Conservation (phyloP, 2,888 invertebrate species). For the Tetrapedia diversipes region DNA sequence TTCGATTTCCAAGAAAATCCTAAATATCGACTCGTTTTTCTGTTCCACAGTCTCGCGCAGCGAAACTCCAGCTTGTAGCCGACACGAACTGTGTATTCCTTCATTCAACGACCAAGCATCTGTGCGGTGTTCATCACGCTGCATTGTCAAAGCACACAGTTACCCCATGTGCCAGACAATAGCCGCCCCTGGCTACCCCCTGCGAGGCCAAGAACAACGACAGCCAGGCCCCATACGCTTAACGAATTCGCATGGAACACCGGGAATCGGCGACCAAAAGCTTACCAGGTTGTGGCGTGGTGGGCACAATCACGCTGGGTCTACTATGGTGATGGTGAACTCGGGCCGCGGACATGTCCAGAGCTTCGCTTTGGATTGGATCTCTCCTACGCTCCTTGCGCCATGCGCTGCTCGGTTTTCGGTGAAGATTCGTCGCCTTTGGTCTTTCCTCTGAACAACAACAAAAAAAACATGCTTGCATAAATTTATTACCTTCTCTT, state of each 20-base stretch:
- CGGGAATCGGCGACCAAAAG: not conserved
- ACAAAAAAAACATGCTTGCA: constrained; percentile 33
- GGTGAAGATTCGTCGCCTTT: constrained; percentile 78
- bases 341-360: constrained; percentile 81
- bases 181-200: constrained; percentile 20
- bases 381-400: constrained; percentile 81
- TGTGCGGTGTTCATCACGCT: constrained; percentile 51
- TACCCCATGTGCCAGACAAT: constrained; percentile 57
- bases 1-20: not conserved
- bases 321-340: constrained; percentile 74
- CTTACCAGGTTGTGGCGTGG: constrained; percentile 77
- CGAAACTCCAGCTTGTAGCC: constrained; percentile 28
- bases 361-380: constrained; percentile 81
- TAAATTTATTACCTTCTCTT: not conserved
- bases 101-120: constrained; percentile 57
- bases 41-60: constrained; percentile 32
- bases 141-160: constrained; percentile 57
- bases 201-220: constrained; percentile 41
- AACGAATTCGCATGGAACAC: constrained; percentile 49
- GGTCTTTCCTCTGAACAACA: constrained; percentile 78
- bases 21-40: not conserved
- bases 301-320: constrained; percentile 81
- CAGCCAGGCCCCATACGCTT: constrained; percentile 17
- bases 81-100: constrained; percentile 45
- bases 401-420: constrained; percentile 81